These are phyloP conservation scores for Stenoptilia bipunctidactyla DNA, from an alignment of 2,888 invertebrate species.

Conservation along the genomic window DNA sequence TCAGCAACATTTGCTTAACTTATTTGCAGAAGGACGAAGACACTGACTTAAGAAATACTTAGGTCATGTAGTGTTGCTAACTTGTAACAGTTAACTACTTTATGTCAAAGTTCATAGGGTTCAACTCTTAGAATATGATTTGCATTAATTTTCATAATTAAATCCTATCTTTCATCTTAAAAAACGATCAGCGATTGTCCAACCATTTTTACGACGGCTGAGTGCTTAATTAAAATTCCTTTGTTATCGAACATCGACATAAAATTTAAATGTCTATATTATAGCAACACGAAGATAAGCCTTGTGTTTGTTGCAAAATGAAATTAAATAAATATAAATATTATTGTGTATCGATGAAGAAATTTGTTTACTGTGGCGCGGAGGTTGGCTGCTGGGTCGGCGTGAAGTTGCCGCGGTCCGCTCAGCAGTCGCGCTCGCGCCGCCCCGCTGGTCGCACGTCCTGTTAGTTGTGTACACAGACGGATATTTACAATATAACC, in stretches of 20 bases:
- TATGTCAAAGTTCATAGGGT: not conserved
- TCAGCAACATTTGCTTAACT: too few species aligned
- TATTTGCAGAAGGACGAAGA: too few species aligned
- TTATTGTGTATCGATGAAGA: not conserved
- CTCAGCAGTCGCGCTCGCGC: not conserved
- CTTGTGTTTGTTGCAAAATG: not conserved
- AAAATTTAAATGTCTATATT: not conserved
- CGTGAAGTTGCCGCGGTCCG: not conserved
- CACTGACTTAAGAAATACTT: too few species aligned
- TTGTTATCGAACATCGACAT: conserved; percentile 1
- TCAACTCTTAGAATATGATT: not conserved
- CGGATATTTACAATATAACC: not conserved
- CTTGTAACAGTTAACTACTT: too few species aligned
- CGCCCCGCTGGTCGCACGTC: not conserved
- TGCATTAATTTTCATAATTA: conserved; percentile 1
- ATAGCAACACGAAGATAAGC: not conserved
- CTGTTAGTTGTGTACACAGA: too few species aligned
- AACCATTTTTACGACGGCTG: not conserved
- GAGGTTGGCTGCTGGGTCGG: not conserved
- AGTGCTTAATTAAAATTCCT: conserved; percentile 1
- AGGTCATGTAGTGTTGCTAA: too few species aligned
- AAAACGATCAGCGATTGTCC: not conserved
- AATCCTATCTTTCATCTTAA: not conserved
- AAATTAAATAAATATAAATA: not conserved
- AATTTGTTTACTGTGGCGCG: not conserved